phyloP scores from a whole-genome alignment of 2,888 invertebrate species.

The Allophyes oxyacanthae region DNA sequence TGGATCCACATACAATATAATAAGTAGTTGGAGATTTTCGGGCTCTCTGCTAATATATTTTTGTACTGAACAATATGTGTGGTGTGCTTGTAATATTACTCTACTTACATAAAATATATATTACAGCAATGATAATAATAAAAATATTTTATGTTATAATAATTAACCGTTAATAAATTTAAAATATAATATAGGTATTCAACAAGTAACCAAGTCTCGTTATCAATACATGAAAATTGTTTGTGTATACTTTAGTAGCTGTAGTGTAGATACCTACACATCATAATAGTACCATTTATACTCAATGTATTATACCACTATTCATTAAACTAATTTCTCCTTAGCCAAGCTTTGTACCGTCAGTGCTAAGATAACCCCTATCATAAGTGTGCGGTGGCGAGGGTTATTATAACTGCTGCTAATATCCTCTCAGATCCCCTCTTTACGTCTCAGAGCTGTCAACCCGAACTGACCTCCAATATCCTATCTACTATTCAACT shows the following conservation, averaged over 20 bases:
- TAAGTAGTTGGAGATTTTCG: constrained; percentile 55
- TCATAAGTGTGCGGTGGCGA: constrained; percentile 19
- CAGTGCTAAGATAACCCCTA: constrained; percentile 26
- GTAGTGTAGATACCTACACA: too few species aligned
- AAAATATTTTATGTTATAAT: not conserved
- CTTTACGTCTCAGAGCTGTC: constrained; percentile 55
- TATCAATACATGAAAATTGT: not conserved
- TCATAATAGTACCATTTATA: too few species aligned
- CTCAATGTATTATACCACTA: constrained; percentile 9
- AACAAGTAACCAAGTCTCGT: not conserved
- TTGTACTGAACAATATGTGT: constrained; percentile 29
- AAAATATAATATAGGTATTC: too few species aligned
- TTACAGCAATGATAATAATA: constrained; percentile 12
- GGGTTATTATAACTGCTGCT: constrained; percentile 46
- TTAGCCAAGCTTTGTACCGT: constrained; percentile 20
- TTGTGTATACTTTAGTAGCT: too few species aligned
- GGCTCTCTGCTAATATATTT: constrained; percentile 37
- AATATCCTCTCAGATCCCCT: constrained; percentile 50
- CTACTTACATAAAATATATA: too few species aligned
- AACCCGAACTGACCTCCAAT: constrained; percentile 47
- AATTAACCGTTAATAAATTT: too few species aligned
- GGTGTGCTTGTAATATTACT: constrained; percentile 12
- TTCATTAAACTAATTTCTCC: constrained; percentile 29
- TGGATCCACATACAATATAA: constrained; percentile 59
- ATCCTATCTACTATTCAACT: constrained; percentile 47